phyloP scores from a whole-genome alignment of 2,888 invertebrate genomes.

The Hemistola chrysoprasaria region DNA sequence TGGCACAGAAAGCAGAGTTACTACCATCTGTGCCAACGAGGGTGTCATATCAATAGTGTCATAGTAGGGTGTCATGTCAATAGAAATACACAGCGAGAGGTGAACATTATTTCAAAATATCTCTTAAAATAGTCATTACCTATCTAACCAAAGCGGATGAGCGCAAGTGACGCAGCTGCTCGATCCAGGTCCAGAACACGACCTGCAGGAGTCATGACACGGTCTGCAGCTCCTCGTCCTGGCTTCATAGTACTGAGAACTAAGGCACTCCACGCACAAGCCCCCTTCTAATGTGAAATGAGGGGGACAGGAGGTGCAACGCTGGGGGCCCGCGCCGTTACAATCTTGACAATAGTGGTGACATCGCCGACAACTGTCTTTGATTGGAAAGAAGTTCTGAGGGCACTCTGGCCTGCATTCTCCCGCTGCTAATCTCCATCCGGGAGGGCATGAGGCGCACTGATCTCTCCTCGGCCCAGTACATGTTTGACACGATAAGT shows the following conservation, averaged over 20 bases:
- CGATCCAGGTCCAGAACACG: slow-evolving; percentile 87
- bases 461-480: slow-evolving; percentile 91
- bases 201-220: slow-evolving; percentile 86
- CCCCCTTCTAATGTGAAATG: slow-evolving; percentile 88
- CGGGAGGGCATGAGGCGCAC: slow-evolving; percentile 90
- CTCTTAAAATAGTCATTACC: slow-evolving; percentile 53
- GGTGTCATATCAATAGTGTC: too few relatives aligned
- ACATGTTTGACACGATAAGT: slow-evolving; percentile 92
- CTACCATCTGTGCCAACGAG: too few relatives aligned
- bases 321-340: slow-evolving; percentile 89
- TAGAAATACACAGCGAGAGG: too few relatives aligned
- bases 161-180: slow-evolving; percentile 87
- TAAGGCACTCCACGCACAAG: slow-evolving; percentile 88
- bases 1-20: too few relatives aligned
- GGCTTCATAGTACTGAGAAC: slow-evolving; percentile 88
- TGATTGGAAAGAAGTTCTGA: slow-evolving; percentile 90
- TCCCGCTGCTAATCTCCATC: slow-evolving; percentile 91
- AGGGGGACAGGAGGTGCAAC: slow-evolving; percentile 87
- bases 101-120: too few relatives aligned
- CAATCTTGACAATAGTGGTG: slow-evolving; percentile 95
- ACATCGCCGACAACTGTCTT: slow-evolving; percentile 92
- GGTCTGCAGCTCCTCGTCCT: slow-evolving; percentile 86
- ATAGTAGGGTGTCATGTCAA: too few relatives aligned
- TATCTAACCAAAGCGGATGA: slow-evolving; percentile 86
- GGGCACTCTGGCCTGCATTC: slow-evolving; percentile 94